Percentiles rank a stretch among this genome's conserved stretches.
These are phyloP conservation scores for Saccopteryx bilineata DNA, from an alignment of 2,113 vertebrate species.

Conservation along the genomic window DNA sequence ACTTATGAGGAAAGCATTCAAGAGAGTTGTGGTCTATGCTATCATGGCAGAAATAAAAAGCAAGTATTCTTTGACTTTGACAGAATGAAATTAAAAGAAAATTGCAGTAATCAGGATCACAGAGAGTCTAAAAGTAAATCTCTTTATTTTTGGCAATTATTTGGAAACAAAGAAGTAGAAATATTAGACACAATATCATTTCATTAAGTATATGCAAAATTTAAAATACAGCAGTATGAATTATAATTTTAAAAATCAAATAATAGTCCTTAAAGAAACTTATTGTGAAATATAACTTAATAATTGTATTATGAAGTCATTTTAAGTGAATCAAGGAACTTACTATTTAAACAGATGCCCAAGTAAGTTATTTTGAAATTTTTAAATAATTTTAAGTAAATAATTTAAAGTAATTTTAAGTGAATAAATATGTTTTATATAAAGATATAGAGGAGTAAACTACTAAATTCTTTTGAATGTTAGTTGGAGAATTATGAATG, in stretches of 20 bases:
- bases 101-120: not conserved
- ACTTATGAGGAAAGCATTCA: not conserved
- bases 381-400: conserved; percentile 31
- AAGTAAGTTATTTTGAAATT: conserved; percentile 33
- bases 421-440: not conserved
- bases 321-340: conserved; percentile 20
- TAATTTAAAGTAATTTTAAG: conserved; percentile 44
- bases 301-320: not conserved
- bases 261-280: not conserved
- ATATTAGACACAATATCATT: not conserved
- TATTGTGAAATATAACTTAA: conserved; percentile 22
- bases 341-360: conserved; percentile 7
- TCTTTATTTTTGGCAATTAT: conserved; percentile 37
- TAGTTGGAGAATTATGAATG: not conserved
- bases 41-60: conserved; percentile 25
- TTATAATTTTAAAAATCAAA: not conserved
- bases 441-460: not conserved
- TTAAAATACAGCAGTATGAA: conserved; percentile 5
- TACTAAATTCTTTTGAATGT: not conserved
- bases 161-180: conserved; percentile 41
- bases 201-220: conserved; percentile 8
- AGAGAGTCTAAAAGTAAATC: not conserved
- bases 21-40: not conserved
- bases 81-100: conserved; percentile 53
- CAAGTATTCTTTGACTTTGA: conserved; percentile 35